A percentile compares a stretch with the other conserved stretches of the same genome.
These are phyloP conservation scores for Aporrectodea caliginosa DNA, from an alignment of 1,140 invertebrate species.

Conservation along the genomic window DNA sequence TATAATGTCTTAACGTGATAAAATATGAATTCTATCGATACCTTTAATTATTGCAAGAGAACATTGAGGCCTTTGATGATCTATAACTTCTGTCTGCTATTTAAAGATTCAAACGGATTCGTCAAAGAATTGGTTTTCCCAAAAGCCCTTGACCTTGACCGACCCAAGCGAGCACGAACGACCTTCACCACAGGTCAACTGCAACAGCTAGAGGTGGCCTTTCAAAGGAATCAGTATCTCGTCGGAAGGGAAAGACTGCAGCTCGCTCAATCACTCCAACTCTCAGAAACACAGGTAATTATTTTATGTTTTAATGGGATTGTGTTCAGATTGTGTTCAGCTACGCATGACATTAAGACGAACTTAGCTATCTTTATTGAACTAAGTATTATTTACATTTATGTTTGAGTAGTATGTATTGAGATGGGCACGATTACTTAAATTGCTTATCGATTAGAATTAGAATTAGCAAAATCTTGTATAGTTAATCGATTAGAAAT, in stretches of 20 bases:
- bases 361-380: neutral
- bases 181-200: slow-evolving; percentile 92
- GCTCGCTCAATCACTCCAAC: slow-evolving; percentile 76
- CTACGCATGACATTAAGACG: neutral
- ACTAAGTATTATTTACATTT: neutral
- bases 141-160: slow-evolving; percentile 59
- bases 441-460: neutral
- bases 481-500: neutral
- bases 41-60: too few species aligned
- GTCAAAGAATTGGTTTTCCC: slow-evolving; percentile 59
- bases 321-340: neutral
- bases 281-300: slow-evolving; percentile 86
- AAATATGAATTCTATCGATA: too few species aligned
- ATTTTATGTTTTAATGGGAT: too few species aligned
- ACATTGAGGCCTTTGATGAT: too few species aligned
- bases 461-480: neutral
- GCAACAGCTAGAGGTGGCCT: slow-evolving; percentile 83
- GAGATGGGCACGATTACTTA: neutral
- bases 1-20: too few species aligned
- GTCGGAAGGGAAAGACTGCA: slow-evolving; percentile 86
- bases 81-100: neutral
- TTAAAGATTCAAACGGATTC: slow-evolving; percentile 57
- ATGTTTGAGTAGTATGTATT: neutral
- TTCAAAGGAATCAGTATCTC: slow-evolving; percentile 91
- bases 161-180: slow-evolving; percentile 78